A percentile compares a stretch with the other conserved stretches of the same genome.
phyloP scores from a whole-genome alignment of 2,888 invertebrate species.

The Aspidiotus rigidus region DNA sequence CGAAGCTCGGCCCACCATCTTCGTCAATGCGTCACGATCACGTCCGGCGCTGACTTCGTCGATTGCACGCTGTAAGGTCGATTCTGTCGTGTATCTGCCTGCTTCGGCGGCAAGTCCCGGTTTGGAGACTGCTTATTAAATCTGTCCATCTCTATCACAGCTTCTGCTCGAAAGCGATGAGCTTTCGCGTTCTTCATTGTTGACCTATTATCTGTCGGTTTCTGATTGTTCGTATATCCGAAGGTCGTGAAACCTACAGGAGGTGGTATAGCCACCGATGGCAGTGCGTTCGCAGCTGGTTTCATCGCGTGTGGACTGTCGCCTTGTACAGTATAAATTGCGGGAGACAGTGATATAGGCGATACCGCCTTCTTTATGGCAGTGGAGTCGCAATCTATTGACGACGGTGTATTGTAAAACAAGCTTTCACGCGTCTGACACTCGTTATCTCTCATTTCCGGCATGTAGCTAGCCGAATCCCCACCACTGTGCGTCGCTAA shows the following conservation, averaged over 20 bases:
- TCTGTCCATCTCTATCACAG: slow-evolving; percentile 49
- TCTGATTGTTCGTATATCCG: slow-evolving; percentile 44
- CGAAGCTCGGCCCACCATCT: slow-evolving; percentile 43
- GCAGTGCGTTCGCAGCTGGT: slow-evolving; percentile 38
- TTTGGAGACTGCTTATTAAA: slow-evolving; percentile 23
- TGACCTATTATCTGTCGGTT: slow-evolving; percentile 35
- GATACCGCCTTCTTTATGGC: slow-evolving; percentile 32
- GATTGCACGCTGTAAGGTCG: slow-evolving; percentile 69
- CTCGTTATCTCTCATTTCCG: slow-evolving; percentile 58
- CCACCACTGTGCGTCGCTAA: slow-evolving; percentile 32
- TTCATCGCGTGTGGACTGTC: slow-evolving; percentile 40
- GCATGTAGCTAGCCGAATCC: slow-evolving; percentile 26
- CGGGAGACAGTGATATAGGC: slow-evolving; percentile 36
- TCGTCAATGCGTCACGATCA: slow-evolving; percentile 75
- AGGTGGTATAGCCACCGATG: slow-evolving; percentile 30
- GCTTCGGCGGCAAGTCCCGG: slow-evolving; percentile 3
- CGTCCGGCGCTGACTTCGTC: slow-evolving; percentile 81
- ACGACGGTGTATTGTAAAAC: slow-evolving; percentile 43
- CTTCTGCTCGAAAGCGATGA: slow-evolving; percentile 50
- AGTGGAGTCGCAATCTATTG: slow-evolving; percentile 29
- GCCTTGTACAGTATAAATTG: slow-evolving; percentile 40
- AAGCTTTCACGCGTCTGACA: slow-evolving; percentile 77
- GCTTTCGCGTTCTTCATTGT: slow-evolving; percentile 33
- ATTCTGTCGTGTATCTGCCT: slow-evolving; percentile 1
- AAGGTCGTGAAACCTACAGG: slow-evolving; percentile 49